phyloP scores from a whole-genome alignment of 2,113 vertebrate genomes.

The Lepidiolamprologus cunningtoni region DNA sequence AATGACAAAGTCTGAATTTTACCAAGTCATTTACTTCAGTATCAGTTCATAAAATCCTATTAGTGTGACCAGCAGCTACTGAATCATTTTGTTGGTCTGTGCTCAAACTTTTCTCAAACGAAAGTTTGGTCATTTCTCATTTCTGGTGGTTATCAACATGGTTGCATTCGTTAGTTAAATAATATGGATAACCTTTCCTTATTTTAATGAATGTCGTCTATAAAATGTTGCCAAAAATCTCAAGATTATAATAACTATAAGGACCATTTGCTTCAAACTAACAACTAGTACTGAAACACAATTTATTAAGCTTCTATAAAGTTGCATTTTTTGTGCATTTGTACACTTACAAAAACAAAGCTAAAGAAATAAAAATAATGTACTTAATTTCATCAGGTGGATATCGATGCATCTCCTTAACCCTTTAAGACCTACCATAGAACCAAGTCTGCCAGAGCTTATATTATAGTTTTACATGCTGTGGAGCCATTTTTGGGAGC shows the following conservation, averaged over 20 bases:
- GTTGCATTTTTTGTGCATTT: background rate
- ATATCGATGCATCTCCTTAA: background rate
- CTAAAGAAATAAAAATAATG: background rate
- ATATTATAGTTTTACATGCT: rapidly evolving
- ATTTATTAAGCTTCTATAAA: background rate
- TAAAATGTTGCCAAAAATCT: background rate
- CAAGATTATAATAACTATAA: background rate
- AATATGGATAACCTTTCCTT: background rate
- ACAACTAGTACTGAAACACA: background rate
- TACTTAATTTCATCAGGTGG: background rate
- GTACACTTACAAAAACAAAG: background rate
- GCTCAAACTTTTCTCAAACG: background rate
- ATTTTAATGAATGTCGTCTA: background rate
- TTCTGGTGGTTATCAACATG: background rate
- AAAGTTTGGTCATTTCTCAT: background rate
- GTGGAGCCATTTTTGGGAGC: too few species aligned
- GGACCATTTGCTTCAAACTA: background rate
- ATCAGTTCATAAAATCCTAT: background rate
- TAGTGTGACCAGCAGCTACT: background rate
- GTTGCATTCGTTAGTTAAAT: background rate
- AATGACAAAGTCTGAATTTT: background rate
- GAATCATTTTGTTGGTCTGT: background rate
- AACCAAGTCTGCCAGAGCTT: rapidly evolving
- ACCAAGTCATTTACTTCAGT: background rate
- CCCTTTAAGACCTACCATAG: rapidly evolving